Base-by-base conservation (phyloP, 2,797 vertebrate genomes). In the Gallinago nigripennis region DNA sequence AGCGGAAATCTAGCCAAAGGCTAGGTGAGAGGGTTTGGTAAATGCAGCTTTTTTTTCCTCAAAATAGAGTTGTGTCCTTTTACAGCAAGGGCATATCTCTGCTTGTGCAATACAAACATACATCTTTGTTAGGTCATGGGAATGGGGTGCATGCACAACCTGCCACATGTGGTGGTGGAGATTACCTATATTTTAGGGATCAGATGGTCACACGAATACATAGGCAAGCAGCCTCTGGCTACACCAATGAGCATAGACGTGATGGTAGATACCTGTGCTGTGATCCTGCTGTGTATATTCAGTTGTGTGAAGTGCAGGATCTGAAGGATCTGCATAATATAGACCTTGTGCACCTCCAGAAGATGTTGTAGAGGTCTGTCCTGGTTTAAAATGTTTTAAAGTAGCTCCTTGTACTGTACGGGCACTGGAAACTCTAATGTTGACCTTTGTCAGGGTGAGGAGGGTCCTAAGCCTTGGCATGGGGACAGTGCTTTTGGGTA, bases 251-350 rank as follows among this genome's bases (percentile, higher is more conserved):
- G 8, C 10, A 14, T 24, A 30, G n/a, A 64, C 1, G 1, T 73
- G 43, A 31, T 11, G 0, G 19, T 41, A 19, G 9, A 16, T 81
- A 30, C 5, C 30, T 87, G 57, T 78, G 30, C 37, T 50, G 3
- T 23, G 31, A 54, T 57, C 16, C 27, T 4, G 25, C 58, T 53
- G n/a, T 41, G 4, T 56, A 50, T 57, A 51, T 35, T 70, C 24
- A 19, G 35, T n/a, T 50, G 17, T 27, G 9, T 28, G 37, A 72
- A 9, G 25, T 50, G 24, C 33, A 69, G 51, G 28, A 61, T 50
- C 7, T 1, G 1, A 12, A 69, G 31, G 9, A 69, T n/a, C 11
- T 81, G 25, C 1, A 0, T 33, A 53, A 35, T 31, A 9, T 0
- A 64, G 77, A 30, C 23, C 12, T 37, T 51, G 18, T 3, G 6